Evolutionary conservation across 1,140 invertebrate species (phyloP).

Genomic region (Drosophila pachea): DNA sequence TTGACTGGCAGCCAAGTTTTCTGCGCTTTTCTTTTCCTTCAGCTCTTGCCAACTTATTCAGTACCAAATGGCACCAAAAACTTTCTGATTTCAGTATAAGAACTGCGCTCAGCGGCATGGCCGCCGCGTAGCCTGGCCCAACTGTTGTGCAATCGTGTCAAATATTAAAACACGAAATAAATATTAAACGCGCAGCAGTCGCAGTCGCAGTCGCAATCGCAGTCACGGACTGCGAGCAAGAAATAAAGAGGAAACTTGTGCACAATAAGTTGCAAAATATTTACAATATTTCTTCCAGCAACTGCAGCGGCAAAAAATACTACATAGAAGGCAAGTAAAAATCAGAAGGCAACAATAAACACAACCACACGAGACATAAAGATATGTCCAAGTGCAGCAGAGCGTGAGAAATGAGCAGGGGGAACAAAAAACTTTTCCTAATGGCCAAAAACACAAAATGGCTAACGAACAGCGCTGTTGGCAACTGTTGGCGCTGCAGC

Average conservation of each 20-base stretch:
- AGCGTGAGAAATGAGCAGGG: conserved; percentile 9
- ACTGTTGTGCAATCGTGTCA: conserved; percentile 75
- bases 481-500: conserved; percentile 10
- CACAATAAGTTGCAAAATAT: conserved; percentile 71
- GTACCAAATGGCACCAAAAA: conserved; percentile 61
- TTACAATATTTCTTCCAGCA: conserved; percentile 54
- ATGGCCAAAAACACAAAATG: conserved; percentile 35
- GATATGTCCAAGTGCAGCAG: conserved; percentile 22
- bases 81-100: conserved; percentile 29
- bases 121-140: conserved; percentile 37
- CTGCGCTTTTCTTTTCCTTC: neutral
- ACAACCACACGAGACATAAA: conserved; percentile 7
- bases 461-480: conserved; percentile 33
- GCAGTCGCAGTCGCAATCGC: conserved; percentile 16
- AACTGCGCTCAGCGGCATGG: conserved; percentile 9
- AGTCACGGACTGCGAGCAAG: neutral
- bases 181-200: conserved; percentile 67
- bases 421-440: conserved; percentile 19
- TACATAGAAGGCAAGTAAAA: conserved; percentile 5
- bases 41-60: conserved; percentile 57
- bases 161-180: conserved; percentile 78
- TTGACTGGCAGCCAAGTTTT: conserved; percentile 27
- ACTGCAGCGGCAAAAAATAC: conserved; percentile 6
- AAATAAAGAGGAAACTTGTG: conserved; percentile 59
- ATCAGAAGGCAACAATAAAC: neutral